A percentile compares a stretch with the other conserved stretches of the same genome.
phyloP scores from a whole-genome alignment of 1,140 invertebrate genomes.

The Cyrtorhinus lividipennis region DNA sequence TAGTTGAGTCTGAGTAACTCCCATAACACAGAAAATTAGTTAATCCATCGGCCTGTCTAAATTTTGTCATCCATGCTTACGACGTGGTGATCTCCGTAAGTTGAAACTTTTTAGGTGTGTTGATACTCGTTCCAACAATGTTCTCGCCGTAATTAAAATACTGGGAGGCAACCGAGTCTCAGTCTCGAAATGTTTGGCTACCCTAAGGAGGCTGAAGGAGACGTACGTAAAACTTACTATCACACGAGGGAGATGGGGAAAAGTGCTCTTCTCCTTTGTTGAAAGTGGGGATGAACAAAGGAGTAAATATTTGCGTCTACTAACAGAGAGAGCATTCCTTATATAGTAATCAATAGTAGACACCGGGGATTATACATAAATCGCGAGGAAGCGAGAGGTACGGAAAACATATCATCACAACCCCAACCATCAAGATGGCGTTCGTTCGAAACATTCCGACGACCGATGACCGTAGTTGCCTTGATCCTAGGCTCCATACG shows the following conservation, averaged over 20 bases:
- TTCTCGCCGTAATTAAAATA: constrained; percentile 5
- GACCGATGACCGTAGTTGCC: too few relatives aligned
- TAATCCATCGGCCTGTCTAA: neutral
- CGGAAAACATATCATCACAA: too few relatives aligned
- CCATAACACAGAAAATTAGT: too few relatives aligned
- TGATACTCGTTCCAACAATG: neutral
- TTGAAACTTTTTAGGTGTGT: neutral
- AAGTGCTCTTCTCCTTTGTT: neutral
- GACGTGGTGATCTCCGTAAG: neutral
- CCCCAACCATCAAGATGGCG: too few relatives aligned
- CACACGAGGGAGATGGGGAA: constrained; percentile 3
- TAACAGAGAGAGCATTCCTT: too few relatives aligned
- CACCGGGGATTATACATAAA: too few relatives aligned
- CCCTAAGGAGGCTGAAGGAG: neutral
- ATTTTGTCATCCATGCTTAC: neutral
- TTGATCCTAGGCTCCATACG: too few relatives aligned
- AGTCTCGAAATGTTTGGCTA: neutral
- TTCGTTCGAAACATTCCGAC: too few relatives aligned
- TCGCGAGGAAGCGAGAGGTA: too few relatives aligned
- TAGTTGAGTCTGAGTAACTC: too few relatives aligned
- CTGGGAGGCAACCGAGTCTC: neutral
- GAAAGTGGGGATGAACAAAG: neutral
- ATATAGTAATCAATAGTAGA: too few relatives aligned
- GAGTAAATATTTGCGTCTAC: neutral
- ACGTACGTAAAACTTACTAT: constrained; percentile 14